Conservation (phyloP, 2,113 vertebrate species). For the Girardinichthys multiradiatus region DNA sequence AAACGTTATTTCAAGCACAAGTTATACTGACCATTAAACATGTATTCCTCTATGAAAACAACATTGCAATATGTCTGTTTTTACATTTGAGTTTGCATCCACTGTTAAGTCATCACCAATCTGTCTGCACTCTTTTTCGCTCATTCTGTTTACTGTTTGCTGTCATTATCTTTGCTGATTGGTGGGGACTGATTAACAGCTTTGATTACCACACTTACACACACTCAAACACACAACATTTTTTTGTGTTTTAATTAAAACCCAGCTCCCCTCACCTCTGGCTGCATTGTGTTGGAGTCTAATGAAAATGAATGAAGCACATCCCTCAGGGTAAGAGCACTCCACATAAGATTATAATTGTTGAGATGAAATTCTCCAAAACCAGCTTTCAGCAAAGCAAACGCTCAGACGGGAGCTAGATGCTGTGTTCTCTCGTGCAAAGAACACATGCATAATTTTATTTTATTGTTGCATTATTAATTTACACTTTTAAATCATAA, state of each 20-base stretch:
- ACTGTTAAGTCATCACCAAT: conserved; percentile 21
- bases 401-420: conserved; percentile 56
- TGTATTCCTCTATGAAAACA: background rate
- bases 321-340: conserved; percentile 57
- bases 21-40: background rate
- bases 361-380: conserved; percentile 65
- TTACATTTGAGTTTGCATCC: background rate
- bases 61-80: background rate
- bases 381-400: conserved; percentile 58
- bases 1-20: background rate
- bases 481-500: conserved; percentile 48
- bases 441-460: conserved; percentile 54
- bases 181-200: conserved; percentile 68
- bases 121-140: conserved; percentile 24
- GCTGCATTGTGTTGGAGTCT: conserved; percentile 66
- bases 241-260: conserved; percentile 80
- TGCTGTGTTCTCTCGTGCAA: conserved; percentile 36
- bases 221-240: conserved; percentile 14
- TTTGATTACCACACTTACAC: conserved; percentile 38
- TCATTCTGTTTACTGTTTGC: conserved; percentile 28
- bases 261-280: conserved; percentile 69
- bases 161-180: conserved; percentile 57
- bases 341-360: conserved; percentile 66
- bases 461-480: conserved; percentile 64
- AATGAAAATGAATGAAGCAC: conserved; percentile 64